Evolutionary conservation across 2,797 vertebrate genomes (phyloP).

Genomic region (Scolopax bukidnonensis): DNA sequence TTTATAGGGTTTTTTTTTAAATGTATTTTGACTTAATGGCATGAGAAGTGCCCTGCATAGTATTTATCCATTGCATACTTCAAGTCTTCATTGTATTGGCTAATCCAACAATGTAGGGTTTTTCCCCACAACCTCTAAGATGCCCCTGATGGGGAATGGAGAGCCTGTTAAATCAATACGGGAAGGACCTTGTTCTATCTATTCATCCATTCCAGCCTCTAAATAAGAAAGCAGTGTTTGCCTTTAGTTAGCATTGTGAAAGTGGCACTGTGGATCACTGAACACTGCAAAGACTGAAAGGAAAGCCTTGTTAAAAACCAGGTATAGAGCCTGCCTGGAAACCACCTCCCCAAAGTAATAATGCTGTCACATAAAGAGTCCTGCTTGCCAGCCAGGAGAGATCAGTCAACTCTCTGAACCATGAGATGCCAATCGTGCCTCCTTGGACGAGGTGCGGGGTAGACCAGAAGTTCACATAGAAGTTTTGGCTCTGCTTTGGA

Average conservation of each 20-base stretch:
- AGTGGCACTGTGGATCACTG: not conserved
- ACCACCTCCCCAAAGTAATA: not conserved
- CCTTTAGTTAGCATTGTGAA: not conserved
- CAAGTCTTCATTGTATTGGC: not conserved
- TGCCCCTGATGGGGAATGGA: not conserved
- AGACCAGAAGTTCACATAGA: accelerated
- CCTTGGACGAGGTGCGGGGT: not conserved
- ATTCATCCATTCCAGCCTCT: not conserved
- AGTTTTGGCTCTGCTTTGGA: not conserved
- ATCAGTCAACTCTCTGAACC: not conserved
- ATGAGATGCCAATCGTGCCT: not conserved
- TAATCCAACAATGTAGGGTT: not conserved
- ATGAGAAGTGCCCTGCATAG: not conserved
- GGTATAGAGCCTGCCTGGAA: not conserved
- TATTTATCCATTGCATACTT: not conserved
- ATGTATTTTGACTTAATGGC: not conserved
- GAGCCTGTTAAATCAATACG: not conserved
- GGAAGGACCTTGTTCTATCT: not conserved
- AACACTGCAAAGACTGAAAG: not conserved
- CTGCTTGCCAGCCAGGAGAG: not conserved
- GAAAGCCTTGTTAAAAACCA: not conserved
- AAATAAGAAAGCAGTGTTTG: not conserved
- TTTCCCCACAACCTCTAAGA: not conserved
- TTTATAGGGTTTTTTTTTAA: not conserved
- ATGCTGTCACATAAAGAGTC: not conserved